These are phyloP conservation scores for Ophioninae sp. DNA, from an alignment of 2,888 invertebrate genomes.

Conservation along the genomic window DNA sequence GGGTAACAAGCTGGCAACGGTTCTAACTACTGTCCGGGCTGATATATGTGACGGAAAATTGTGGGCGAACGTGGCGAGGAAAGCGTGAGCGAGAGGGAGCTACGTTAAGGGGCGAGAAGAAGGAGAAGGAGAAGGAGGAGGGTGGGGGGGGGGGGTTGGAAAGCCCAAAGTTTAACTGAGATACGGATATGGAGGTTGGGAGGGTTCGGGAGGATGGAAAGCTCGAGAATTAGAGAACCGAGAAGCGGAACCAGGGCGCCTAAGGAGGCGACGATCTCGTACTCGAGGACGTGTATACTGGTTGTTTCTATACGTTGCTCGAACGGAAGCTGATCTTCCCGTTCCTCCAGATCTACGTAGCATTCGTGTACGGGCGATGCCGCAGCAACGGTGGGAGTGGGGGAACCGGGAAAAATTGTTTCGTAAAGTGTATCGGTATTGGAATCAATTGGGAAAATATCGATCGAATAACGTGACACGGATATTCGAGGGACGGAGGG, in stretches of 20 bases:
- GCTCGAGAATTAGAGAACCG: conserved; percentile 58
- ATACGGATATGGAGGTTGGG: conserved; percentile 45
- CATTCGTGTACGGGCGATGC: background rate
- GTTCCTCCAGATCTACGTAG: background rate
- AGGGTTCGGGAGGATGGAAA: conserved; percentile 53
- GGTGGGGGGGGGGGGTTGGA: conserved; percentile 43
- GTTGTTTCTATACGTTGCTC: conserved; percentile 39
- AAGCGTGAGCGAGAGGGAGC: conserved; percentile 48
- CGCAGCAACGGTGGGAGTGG: background rate
- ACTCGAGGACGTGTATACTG: conserved; percentile 38
- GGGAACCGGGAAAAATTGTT: background rate
- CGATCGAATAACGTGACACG: too few relatives aligned
- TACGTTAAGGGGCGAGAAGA: conserved; percentile 42
- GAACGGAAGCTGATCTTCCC: conserved; percentile 22
- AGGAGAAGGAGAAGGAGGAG: conserved; percentile 1
- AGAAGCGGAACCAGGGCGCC: conserved; percentile 56
- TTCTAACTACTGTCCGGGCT: conserved; percentile 80
- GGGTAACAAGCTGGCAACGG: conserved; percentile 80
- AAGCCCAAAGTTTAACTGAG: conserved; percentile 55
- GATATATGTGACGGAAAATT: conserved; percentile 81
- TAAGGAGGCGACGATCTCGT: conserved; percentile 57
- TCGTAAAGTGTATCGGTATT: background rate
- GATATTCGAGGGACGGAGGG: too few relatives aligned
- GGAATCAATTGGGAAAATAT: too few relatives aligned
- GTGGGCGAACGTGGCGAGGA: conserved; percentile 73